These are phyloP conservation scores for Astyanax mexicanus DNA, from an alignment of 2,797 vertebrate species.

Conservation along the genomic window DNA sequence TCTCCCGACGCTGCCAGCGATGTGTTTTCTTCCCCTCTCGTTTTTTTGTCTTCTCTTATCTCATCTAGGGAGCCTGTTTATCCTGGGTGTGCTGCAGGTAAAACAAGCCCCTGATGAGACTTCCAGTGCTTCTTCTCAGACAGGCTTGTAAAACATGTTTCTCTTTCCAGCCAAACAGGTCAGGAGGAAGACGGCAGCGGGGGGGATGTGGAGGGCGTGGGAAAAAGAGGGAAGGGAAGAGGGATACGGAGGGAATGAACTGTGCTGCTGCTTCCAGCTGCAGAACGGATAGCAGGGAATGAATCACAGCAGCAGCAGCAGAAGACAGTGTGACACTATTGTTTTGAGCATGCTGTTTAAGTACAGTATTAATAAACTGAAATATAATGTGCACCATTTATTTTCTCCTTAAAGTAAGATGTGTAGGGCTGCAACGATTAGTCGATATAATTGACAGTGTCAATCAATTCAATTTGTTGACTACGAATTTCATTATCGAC, in stretches of 20 bases:
- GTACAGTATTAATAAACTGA: not conserved
- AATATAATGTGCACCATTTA: not conserved
- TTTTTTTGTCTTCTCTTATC: conserved; percentile 57
- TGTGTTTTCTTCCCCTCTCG: conserved; percentile 42
- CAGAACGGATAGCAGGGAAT: not conserved
- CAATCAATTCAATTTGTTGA: no score
- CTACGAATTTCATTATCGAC: no score
- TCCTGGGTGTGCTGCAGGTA: conserved; percentile 54
- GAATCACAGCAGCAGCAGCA: not conserved
- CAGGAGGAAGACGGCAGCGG: conserved; percentile 4
- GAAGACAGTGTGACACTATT: not conserved
- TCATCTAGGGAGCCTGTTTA: conserved; percentile 65
- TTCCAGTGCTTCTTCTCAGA: conserved; percentile 41
- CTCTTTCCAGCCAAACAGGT: conserved; percentile 55
- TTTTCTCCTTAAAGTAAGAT: no score
- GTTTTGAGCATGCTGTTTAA: no score
- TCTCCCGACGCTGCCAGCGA: conserved; percentile 38
- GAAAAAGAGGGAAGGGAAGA: not conserved
- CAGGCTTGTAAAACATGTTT: conserved; percentile 51
- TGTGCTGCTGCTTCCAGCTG: not conserved
- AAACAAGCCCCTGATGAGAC: conserved; percentile 29
- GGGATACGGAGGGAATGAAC: not conserved
- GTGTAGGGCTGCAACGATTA: no score
- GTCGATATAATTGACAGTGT: no score
- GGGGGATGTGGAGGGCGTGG: not conserved